phyloP scores from a whole-genome alignment of 2,113 vertebrate genomes.

The Hippocampus zosterae region DNA sequence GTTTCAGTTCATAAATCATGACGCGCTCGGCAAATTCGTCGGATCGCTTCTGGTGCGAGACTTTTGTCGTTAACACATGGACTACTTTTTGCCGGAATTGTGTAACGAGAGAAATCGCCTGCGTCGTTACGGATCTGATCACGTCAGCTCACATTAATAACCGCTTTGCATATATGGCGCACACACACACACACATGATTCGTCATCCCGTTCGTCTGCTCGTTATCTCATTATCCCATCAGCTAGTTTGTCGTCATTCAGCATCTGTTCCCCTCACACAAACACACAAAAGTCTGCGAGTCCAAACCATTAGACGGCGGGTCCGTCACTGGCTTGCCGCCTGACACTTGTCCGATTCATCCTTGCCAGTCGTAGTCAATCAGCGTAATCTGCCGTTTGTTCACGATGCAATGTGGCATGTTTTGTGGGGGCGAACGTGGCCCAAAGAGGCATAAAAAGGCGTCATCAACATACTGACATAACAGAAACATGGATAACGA shows the following conservation, averaged over 20 bases:
- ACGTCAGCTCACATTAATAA: conserved; percentile 5
- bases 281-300: conserved; percentile 15
- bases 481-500: not conserved
- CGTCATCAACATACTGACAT: not conserved
- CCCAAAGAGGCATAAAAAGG: not conserved
- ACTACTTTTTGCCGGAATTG: not conserved
- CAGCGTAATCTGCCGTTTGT: not conserved
- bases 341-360: conserved; percentile 21
- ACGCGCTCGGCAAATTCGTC: not conserved
- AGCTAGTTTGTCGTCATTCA: conserved; percentile 28
- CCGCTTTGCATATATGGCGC: conserved; percentile 21
- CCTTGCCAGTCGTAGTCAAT: conserved; percentile 36
- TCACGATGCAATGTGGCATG: not conserved
- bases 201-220: conserved; percentile 20
- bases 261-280: conserved; percentile 3
- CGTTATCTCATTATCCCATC: conserved; percentile 44
- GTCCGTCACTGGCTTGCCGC: conserved; percentile 25
- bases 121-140: conserved; percentile 23
- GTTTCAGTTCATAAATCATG: not conserved
- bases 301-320: conserved; percentile 36
- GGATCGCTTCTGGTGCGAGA: not conserved
- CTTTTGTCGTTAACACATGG: conserved; percentile 3
- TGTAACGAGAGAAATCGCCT: not conserved
- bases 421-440: not conserved
- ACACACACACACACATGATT: not conserved